Evolutionary conservation across 2,113 vertebrate genomes (phyloP), one percentile per base, ranked within the genome.

Genomic region (Sarotherodon lohbergeri): DNA sequence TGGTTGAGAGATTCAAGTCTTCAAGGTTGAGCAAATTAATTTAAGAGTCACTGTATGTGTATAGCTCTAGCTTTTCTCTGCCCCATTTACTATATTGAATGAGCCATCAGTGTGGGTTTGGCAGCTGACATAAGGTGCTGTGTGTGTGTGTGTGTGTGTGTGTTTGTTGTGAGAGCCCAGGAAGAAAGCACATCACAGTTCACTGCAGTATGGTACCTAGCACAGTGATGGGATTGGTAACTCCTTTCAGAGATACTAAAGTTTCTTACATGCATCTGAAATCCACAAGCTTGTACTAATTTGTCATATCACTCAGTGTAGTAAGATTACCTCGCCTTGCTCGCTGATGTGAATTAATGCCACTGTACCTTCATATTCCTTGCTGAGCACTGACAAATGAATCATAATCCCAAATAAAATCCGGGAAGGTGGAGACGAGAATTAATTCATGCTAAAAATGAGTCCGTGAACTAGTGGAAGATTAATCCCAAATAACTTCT

Each of bases 21-120:
- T 55, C 89, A 91, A 93, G 89, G 92, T 94, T 89, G 87, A 91
- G 81, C 82, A 89, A 82, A 91, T 93, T 89, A 81, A 93, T 90
- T 92, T 90, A 84, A 80, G 88, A 92, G 86, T 88, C 86, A n/a
- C 63, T 43, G 71, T 66, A 17, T 86, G 89, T 89, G 89, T 91
- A 80, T 88, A 86, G 81, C 82, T 83, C 80, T 83, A 82, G 90
- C 87, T 91, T 91, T 87, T 88, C 84, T 87, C 87, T 85, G 91
- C 88, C 76, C 88, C 91, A 93, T 94, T 94, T 89, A 76, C 54
- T 81, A 22, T 86, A 91, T 84, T 91, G 90, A 93, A 91, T 88
- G 86, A 90, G 79, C 76, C 86, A 80, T 89, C 89, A 76, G 86
- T 68, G 86, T 55, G 84, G 34, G 56, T 66, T 91, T 91, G 89